phyloP scores from a whole-genome alignment of 2,113 vertebrate genomes.

The Silurus glanis region DNA sequence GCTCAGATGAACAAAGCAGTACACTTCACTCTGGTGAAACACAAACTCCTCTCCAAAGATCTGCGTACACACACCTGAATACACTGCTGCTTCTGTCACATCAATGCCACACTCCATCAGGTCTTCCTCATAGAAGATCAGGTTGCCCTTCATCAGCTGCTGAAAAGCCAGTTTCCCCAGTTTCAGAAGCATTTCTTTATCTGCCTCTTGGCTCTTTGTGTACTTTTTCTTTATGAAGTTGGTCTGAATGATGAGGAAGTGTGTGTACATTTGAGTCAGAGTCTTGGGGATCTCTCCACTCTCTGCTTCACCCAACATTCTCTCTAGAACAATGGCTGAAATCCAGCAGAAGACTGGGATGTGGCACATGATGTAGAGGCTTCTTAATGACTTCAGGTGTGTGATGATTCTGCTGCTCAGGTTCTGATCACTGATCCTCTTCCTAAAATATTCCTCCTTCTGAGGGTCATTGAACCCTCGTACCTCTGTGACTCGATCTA shows the following conservation, averaged over 20 bases:
- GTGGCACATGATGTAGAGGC: not conserved
- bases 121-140: not conserved
- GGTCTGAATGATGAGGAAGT: not conserved
- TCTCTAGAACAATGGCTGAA: too few species aligned
- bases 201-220: not conserved
- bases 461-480: too few species aligned
- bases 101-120: too few species aligned
- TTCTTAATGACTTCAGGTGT: not conserved
- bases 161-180: not conserved
- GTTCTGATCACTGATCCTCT: not conserved
- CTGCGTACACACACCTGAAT: not conserved
- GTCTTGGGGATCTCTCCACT: not conserved
- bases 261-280: too few species aligned
- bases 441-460: not conserved
- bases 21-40: not conserved
- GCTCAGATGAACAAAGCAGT: not conserved
- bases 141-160: slow-evolving; percentile 1
- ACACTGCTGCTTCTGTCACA: not conserved
- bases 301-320: not conserved
- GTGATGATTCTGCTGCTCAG: too few species aligned
- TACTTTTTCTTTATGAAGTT: not conserved
- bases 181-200: not conserved
- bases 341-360: not conserved
- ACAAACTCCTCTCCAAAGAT: too few species aligned
- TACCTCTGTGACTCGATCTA: too few species aligned